Conservation (phyloP, 2,113 vertebrate species). For the Oncorhynchus mykiss region DNA sequence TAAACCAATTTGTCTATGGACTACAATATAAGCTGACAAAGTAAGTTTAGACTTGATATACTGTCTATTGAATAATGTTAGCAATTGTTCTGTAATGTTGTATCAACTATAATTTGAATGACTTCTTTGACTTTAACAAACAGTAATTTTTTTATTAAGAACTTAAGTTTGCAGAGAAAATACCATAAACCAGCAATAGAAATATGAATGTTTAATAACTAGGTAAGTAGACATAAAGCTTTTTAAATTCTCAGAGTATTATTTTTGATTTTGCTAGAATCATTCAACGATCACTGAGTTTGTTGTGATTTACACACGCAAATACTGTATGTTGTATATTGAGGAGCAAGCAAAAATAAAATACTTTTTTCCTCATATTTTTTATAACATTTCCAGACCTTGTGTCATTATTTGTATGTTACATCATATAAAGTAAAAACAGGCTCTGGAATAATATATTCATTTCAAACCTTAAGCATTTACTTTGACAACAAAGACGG, state of each 20-base stretch:
- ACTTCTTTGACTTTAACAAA: slow-evolving; percentile 78
- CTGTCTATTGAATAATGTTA: slow-evolving; percentile 81
- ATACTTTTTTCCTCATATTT: slow-evolving; percentile 86
- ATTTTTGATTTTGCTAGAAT: slow-evolving; percentile 88
- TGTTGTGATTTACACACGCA: slow-evolving; percentile 84
- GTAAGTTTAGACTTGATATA: slow-evolving; percentile 77
- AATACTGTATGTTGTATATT: slow-evolving; percentile 72
- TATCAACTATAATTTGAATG: slow-evolving; percentile 88
- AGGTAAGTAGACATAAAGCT: slow-evolving; percentile 74
- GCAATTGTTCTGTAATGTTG: slow-evolving; percentile 90
- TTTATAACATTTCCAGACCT: slow-evolving; percentile 71
- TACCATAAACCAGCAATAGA: slow-evolving; percentile 92
- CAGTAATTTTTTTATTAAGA: slow-evolving; percentile 74
- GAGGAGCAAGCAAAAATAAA: slow-evolving; percentile 84
- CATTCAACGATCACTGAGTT: slow-evolving; percentile 82
- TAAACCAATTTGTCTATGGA: slow-evolving; percentile 77
- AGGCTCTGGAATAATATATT: background rate
- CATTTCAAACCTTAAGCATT: background rate
- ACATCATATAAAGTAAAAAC: background rate
- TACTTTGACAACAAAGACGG: background rate
- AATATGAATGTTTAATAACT: slow-evolving; percentile 84
- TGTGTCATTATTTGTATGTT: slow-evolving; percentile 49
- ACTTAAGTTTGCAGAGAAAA: slow-evolving; percentile 81
- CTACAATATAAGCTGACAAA: slow-evolving; percentile 73
- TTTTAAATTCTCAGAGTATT: slow-evolving; percentile 75